phyloP scores from a whole-genome alignment of 1,140 invertebrate species.

The Kradibia gibbosae region DNA sequence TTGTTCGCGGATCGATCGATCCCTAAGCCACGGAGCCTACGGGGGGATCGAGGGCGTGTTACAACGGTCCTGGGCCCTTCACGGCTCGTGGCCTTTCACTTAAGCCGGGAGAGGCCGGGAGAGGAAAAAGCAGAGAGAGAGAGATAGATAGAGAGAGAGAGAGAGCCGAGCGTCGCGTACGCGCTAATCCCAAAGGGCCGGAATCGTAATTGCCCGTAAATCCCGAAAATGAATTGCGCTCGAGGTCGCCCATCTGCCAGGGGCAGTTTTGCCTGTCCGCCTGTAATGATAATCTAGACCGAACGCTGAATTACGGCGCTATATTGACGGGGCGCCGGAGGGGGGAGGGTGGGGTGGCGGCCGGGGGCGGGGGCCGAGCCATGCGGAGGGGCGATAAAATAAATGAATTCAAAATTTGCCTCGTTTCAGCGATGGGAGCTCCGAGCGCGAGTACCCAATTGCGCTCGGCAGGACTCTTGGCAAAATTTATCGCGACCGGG shows the following conservation, averaged over 20 bases:
- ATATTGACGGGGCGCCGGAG: no score
- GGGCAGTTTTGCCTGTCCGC: background rate
- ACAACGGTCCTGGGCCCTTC: conserved; percentile 5
- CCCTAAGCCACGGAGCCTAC: no score
- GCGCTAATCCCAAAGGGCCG: conserved; percentile 48
- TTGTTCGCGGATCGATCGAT: no score
- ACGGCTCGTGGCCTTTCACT: background rate
- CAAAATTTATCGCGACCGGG: no score
- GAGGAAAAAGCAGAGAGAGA: conserved; percentile 25
- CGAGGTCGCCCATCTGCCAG: background rate
- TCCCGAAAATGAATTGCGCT: conserved; percentile 48
- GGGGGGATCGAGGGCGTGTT: no score
- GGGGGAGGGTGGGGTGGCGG: no score
- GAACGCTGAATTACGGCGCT: background rate
- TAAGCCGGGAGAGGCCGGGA: background rate
- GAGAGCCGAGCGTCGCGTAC: conserved; percentile 9
- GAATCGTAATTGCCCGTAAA: conserved; percentile 52
- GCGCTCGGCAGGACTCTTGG: no score
- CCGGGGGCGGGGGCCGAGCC: background rate
- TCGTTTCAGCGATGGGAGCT: background rate
- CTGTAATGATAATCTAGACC: conserved; percentile 24
- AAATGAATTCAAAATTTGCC: background rate
- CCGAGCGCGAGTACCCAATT: no score
- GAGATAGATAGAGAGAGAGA: no score
- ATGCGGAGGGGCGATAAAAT: background rate